phyloP scores from a whole-genome alignment of 1,140 invertebrate genomes.

The Plodia interpunctella region DNA sequence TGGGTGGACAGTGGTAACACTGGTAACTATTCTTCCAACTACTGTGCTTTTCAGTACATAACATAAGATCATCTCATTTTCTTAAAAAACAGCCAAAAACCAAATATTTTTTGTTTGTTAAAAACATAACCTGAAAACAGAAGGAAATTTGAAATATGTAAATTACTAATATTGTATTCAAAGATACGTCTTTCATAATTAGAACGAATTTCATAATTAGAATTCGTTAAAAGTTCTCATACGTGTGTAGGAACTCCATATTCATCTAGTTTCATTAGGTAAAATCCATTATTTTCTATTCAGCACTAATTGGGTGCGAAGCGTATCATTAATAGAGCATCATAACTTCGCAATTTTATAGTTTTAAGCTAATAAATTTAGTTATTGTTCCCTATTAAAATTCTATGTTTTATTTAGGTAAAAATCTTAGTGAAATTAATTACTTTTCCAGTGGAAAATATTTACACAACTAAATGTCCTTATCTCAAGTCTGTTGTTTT shows the following conservation, averaged over 20 bases:
- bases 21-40: too few relatives aligned
- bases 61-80: too few relatives aligned
- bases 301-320: not conserved
- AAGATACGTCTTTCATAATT: too few relatives aligned
- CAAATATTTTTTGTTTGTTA: too few relatives aligned
- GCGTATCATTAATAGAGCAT: slow-evolving; percentile 1
- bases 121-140: too few relatives aligned
- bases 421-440: not conserved
- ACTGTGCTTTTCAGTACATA: too few relatives aligned
- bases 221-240: not conserved
- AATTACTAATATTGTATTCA: too few relatives aligned
- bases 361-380: not conserved
- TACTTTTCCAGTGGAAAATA: not conserved
- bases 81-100: too few relatives aligned
- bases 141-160: too few relatives aligned
- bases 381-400: not conserved
- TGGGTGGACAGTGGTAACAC: too few relatives aligned
- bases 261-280: slow-evolving; percentile 3
- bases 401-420: not conserved
- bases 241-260: not conserved
- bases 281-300: slow-evolving; percentile 2
- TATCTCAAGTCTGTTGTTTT: not conserved
- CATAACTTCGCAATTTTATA: not conserved
- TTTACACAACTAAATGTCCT: not conserved
- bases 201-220: too few relatives aligned